Conservation (phyloP, 2,113 vertebrate species). For the Tylochromis polylepis region DNA sequence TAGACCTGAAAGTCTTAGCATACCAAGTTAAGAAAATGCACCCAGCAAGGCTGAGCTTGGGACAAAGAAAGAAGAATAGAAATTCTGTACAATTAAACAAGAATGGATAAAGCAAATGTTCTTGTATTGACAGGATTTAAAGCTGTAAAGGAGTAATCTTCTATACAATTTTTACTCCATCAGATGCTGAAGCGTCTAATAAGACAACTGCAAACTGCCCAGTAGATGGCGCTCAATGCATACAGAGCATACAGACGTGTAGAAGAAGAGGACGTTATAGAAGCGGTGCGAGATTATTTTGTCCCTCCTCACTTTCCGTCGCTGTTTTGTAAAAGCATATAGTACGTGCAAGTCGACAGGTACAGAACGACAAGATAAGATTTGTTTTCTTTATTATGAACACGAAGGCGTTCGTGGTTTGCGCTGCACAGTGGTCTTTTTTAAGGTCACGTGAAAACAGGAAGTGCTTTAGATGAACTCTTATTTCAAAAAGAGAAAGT, state of each 20-base stretch:
- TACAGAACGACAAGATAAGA: background rate
- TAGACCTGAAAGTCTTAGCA: background rate
- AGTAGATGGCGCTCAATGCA: background rate
- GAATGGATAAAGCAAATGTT: background rate
- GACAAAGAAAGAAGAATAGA: background rate
- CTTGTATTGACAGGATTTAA: background rate
- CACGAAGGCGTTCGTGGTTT: fast-evolving
- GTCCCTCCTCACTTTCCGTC: conserved; percentile 26
- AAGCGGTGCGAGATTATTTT: background rate
- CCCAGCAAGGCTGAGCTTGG: background rate
- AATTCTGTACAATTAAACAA: background rate
- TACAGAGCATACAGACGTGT: background rate
- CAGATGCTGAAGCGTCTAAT: too few species aligned
- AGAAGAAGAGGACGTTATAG: background rate
- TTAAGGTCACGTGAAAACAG: fast-evolving
- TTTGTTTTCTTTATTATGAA: fast-evolving
- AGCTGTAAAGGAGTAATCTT: background rate
- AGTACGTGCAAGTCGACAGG: background rate
- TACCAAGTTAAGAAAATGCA: background rate
- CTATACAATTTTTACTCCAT: background rate
- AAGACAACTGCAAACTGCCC: background rate
- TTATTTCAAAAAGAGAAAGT: background rate
- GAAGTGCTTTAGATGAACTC: background rate
- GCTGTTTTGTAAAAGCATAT: background rate
- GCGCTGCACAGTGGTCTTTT: fast-evolving